Conservation (phyloP, 2,888 invertebrate genomes). For the Meandrusa payeni region DNA sequence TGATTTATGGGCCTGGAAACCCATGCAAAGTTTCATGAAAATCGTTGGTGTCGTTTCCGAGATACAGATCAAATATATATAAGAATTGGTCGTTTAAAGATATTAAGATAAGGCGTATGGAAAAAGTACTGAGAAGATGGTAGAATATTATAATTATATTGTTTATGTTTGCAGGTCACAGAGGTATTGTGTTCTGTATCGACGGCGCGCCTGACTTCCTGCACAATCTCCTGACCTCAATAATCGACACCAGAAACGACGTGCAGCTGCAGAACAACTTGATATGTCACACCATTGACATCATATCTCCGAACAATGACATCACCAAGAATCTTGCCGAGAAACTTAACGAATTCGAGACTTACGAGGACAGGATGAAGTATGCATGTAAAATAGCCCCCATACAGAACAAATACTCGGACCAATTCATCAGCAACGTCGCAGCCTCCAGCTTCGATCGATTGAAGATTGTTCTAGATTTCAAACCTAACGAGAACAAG, state of each 20-base stretch:
- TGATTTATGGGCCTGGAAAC: too few relatives aligned
- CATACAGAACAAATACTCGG: conserved; percentile 58
- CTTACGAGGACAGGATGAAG: conserved; percentile 80
- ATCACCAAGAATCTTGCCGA: conserved; percentile 51
- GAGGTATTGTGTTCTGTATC: conserved; percentile 85
- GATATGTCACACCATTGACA: conserved; percentile 78
- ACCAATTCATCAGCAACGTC: conserved; percentile 47
- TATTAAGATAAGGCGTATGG: too few relatives aligned
- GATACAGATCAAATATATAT: too few relatives aligned
- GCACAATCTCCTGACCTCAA: conserved; percentile 74
- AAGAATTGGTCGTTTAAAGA: too few relatives aligned
- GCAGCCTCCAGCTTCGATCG: conserved; percentile 67
- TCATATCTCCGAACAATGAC: conserved; percentile 64
- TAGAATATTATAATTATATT: too few relatives aligned
- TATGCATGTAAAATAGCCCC: conserved; percentile 59
- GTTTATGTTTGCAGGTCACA: conserved; percentile 61
- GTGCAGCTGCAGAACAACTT: conserved; percentile 79
- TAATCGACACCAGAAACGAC: conserved; percentile 65
- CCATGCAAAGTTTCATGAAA: too few relatives aligned
- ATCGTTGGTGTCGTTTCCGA: too few relatives aligned
- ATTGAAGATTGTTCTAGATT: conserved; percentile 73
- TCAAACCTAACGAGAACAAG: conserved; percentile 67
- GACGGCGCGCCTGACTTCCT: conserved; percentile 91
- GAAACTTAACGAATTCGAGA: conserved; percentile 73
- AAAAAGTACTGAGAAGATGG: too few relatives aligned